Evolutionary conservation across 2,113 vertebrate species (phyloP).

Genomic region (Amphilophus citrinellus): DNA sequence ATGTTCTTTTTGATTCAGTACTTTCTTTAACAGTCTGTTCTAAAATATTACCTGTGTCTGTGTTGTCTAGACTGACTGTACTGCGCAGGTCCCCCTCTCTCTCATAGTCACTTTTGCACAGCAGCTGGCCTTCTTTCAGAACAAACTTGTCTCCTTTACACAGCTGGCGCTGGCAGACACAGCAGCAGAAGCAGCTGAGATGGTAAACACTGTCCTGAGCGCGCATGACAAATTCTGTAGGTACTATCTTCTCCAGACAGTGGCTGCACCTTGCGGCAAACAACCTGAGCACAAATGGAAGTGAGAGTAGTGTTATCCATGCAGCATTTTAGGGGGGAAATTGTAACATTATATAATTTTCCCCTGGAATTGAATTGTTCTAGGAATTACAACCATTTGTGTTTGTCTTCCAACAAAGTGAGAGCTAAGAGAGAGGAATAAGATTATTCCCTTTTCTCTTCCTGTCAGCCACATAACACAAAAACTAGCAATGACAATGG

Average conservation of each 20-base stretch:
- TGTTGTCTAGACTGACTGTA: constrained; percentile 88
- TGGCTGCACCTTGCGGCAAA: constrained; percentile 91
- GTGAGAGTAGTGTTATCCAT: neutral
- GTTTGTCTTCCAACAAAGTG: neutral
- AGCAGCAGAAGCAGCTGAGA: constrained; percentile 95
- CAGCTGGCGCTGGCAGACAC: constrained; percentile 90
- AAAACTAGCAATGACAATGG: neutral
- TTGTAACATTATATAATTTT: neutral
- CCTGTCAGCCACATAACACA: neutral
- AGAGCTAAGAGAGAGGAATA: neutral
- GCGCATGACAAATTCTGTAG: constrained; percentile 92
- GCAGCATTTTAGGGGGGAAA: neutral
- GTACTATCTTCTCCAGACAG: constrained; percentile 91
- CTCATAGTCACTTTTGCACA: constrained; percentile 94
- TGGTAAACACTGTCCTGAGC: constrained; percentile 93
- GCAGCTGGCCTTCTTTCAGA: constrained; percentile 91
- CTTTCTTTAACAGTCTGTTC: neutral
- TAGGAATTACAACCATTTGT: neutral
- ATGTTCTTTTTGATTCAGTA: neutral
- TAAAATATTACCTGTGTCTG: constrained; percentile 85
- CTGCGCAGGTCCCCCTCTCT: constrained; percentile 89
- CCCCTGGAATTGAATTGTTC: neutral
- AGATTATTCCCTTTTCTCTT: neutral
- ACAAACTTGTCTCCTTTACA: constrained; percentile 93
- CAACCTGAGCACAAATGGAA: constrained; percentile 79